A percentile compares a stretch with the other conserved stretches of the same genome.
Conservation (phyloP, 1,140 invertebrate genomes). For the Adoxophyes honmai region DNA sequence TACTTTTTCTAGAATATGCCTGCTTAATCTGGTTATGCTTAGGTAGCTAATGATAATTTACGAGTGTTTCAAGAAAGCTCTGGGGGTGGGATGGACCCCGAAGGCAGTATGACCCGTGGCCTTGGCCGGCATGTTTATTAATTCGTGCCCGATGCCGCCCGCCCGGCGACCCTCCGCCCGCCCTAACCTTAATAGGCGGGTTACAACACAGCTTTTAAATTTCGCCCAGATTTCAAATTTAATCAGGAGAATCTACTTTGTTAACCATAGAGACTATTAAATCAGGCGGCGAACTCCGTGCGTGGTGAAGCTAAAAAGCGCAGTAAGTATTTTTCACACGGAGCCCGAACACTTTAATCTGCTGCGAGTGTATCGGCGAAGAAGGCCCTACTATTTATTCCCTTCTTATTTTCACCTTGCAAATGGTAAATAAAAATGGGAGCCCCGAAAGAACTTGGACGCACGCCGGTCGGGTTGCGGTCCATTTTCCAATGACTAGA, state of each 20-base stretch:
- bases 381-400: constrained; percentile 69
- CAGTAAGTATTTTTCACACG: constrained; percentile 44
- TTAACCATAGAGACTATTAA: neutral
- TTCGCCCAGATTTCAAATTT: constrained; percentile 42
- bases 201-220: constrained; percentile 65
- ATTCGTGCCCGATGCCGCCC: constrained; percentile 56
- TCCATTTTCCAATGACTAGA: neutral
- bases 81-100: constrained; percentile 37
- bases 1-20: neutral
- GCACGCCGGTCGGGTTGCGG: neutral
- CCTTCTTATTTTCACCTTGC: constrained; percentile 72
- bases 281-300: no score
- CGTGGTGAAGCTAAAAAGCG: neutral
- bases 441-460: constrained; percentile 19
- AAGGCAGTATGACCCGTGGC: constrained; percentile 47
- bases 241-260: constrained; percentile 47
- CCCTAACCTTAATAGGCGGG: constrained; percentile 59
- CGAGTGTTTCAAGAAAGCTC: constrained; percentile 25
- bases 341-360: constrained; percentile 71
- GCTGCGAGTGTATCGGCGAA: constrained; percentile 64
- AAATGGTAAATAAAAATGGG: constrained; percentile 55
- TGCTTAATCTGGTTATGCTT: neutral
- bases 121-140: constrained; percentile 71
- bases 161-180: constrained; percentile 40
- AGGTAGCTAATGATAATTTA: neutral